Evolutionary conservation across 2,888 invertebrate genomes (phyloP).

Genomic region (Sympetrum striolatum): DNA sequence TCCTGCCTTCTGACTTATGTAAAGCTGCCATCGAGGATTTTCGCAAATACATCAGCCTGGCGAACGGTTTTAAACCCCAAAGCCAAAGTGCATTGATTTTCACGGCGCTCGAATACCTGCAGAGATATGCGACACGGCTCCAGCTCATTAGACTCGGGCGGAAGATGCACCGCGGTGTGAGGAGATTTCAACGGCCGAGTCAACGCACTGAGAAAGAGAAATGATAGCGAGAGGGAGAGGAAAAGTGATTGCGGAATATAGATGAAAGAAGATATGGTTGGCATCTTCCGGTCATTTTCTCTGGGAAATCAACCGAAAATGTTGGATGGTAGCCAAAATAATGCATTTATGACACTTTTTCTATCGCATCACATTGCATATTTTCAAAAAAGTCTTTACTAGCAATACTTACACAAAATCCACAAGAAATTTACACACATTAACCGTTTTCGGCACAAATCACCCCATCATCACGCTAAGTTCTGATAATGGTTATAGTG

Average conservation of each 20-base stretch:
- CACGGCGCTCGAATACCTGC: not conserved
- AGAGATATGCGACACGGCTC: not conserved
- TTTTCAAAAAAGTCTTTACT: too few species aligned
- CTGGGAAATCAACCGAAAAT: too few species aligned
- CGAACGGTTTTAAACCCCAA: not conserved
- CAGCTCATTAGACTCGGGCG: not conserved
- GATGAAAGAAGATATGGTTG: not conserved
- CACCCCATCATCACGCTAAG: too few species aligned
- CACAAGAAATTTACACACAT: too few species aligned
- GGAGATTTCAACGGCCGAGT: constrained; percentile 13
- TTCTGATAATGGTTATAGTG: too few species aligned
- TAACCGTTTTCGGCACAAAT: too few species aligned
- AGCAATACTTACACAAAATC: too few species aligned
- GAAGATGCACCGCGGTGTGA: not conserved
- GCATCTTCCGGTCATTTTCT: too few species aligned
- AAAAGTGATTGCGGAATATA: not conserved
- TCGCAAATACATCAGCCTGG: not conserved
- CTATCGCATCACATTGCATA: too few species aligned
- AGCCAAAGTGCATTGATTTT: constrained; percentile 24
- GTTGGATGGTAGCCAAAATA: too few species aligned
- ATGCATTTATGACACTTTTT: too few species aligned
- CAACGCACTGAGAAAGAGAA: not conserved
- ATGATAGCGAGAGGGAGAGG: not conserved
- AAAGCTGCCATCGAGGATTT: not conserved
- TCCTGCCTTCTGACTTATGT: not conserved